Percentiles rank a stretch among this genome's conserved stretches.
Conservation (phyloP, 2,113 vertebrate genomes). For the Tetraodon nigroviridis region DNA sequence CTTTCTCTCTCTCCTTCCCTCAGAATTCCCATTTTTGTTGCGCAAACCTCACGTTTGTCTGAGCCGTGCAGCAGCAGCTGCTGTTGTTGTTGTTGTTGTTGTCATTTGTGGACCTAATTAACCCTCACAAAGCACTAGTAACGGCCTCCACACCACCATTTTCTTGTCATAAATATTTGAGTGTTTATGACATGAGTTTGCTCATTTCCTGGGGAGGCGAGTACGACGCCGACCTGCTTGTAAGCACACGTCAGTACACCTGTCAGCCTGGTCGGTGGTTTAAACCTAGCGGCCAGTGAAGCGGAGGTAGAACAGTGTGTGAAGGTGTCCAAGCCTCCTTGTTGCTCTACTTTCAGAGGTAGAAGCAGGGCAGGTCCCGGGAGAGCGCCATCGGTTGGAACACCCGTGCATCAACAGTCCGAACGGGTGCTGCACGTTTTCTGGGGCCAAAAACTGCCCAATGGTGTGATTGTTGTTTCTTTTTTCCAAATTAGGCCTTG, state of each 20-base stretch:
- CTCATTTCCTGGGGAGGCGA: slow-evolving; percentile 52
- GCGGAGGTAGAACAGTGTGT: slow-evolving; percentile 30
- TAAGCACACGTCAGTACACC: slow-evolving; percentile 60
- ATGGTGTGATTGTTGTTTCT: too few relatives aligned
- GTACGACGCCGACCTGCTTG: slow-evolving; percentile 28
- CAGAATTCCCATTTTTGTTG: slow-evolving; percentile 54
- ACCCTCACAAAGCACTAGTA: slow-evolving; percentile 54
- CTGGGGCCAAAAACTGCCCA: too few relatives aligned
- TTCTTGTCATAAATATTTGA: slow-evolving; percentile 74
- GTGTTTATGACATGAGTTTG: slow-evolving; percentile 63
- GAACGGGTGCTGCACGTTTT: not conserved
- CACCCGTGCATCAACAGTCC: slow-evolving; percentile 14
- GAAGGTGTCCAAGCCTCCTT: slow-evolving; percentile 53
- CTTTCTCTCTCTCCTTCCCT: slow-evolving; percentile 29
- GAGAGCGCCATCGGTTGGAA: slow-evolving; percentile 33
- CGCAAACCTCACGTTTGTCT: slow-evolving; percentile 55
- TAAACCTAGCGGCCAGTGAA: slow-evolving; percentile 24
- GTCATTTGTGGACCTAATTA: slow-evolving; percentile 68
- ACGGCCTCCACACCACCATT: slow-evolving; percentile 46
- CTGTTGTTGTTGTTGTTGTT: not conserved
- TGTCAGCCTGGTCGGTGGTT: slow-evolving; percentile 46
- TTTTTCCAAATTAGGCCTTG: too few relatives aligned
- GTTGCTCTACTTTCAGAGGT: slow-evolving; percentile 69
- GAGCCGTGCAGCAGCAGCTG: slow-evolving; percentile 22
- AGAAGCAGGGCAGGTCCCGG: slow-evolving; percentile 62